phyloP scores from a whole-genome alignment of 2,797 vertebrate genomes.

The Catamblyrhynchus diadema region DNA sequence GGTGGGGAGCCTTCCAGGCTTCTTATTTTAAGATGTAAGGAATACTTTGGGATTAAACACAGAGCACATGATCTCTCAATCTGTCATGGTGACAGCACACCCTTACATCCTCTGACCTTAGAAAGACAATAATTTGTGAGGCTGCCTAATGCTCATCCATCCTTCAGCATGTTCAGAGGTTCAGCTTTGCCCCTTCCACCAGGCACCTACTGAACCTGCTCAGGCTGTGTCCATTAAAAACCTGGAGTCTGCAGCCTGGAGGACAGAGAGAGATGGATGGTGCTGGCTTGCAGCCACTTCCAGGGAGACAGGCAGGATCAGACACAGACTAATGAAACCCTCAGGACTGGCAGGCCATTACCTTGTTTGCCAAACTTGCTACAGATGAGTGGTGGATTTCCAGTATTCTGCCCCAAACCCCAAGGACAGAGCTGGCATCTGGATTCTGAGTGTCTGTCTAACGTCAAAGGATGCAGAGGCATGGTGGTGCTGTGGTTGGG shows the following conservation, averaged over 20 bases:
- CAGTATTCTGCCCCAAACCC: background rate
- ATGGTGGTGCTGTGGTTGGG: background rate
- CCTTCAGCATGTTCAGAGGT: background rate
- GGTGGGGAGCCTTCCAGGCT: background rate
- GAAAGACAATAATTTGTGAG: background rate
- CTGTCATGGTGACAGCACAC: background rate
- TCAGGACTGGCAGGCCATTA: background rate
- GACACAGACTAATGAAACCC: background rate
- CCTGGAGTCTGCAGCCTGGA: background rate
- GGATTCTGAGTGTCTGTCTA: background rate
- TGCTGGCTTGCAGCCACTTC: background rate
- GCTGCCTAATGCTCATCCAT: background rate
- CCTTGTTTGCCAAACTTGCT: conserved; percentile 11
- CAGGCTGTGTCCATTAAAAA: background rate
- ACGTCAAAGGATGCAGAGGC: background rate
- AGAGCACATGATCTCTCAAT: background rate
- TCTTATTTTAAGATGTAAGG: background rate
- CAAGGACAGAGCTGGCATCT: background rate
- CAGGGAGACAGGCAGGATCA: background rate
- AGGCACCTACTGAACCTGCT: background rate
- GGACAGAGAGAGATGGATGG: background rate
- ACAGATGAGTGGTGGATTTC: background rate
- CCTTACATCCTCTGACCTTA: background rate
- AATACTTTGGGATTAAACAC: background rate
- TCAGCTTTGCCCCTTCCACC: background rate